Base-by-base conservation (phyloP, 2,888 invertebrate genomes). In the Conistra vaccinii region DNA sequence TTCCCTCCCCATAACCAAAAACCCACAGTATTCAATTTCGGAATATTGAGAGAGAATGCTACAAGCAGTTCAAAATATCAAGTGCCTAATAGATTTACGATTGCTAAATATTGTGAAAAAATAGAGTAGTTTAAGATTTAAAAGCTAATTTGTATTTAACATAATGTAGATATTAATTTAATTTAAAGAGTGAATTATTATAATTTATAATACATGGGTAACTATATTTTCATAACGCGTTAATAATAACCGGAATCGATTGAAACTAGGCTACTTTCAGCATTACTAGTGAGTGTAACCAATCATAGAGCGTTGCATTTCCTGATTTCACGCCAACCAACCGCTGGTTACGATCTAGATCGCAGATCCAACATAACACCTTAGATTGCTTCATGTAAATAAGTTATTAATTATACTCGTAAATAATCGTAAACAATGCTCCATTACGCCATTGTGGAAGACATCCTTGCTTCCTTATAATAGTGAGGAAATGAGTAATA, bases 271-370 rank as follows among this genome's bases (percentile, higher is more conserved):
- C 88, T 87, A 85, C 87, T 89, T 83, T 87, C 87, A 88, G 86
- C 85, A 87, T 88, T 89, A 90, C 88, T 66, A 73, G 85, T 75
- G 81, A 89, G 87, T 88, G 88, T 84, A 88, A 89, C 90, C 91
- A 91, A 91, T 92, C 90, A 91, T 90, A 87, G 87, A 87, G 88
- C 89, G 86, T 87, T 88, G 88, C 89, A 87, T 91, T 92, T 93
- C 92, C 92, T 92, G 91, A 91, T 92, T 92, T 91, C 91, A 89
- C 90, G 88, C 90, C 87, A 89, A 87, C 90, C 88, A 88, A 89
- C 86, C 88, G 85, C 86, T 87, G 87, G 88, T 90, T 90, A 88
- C 88, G 87, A 91, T 90, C 90, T 90, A 91, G 87, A 90, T 89
- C 86, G 84, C 88, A 88, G 86, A 89, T 90, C 86, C 87, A 89